These are phyloP conservation scores for Pyxicephalus adspersus DNA, from an alignment of 2,113 vertebrate genomes.

Conservation along the genomic window DNA sequence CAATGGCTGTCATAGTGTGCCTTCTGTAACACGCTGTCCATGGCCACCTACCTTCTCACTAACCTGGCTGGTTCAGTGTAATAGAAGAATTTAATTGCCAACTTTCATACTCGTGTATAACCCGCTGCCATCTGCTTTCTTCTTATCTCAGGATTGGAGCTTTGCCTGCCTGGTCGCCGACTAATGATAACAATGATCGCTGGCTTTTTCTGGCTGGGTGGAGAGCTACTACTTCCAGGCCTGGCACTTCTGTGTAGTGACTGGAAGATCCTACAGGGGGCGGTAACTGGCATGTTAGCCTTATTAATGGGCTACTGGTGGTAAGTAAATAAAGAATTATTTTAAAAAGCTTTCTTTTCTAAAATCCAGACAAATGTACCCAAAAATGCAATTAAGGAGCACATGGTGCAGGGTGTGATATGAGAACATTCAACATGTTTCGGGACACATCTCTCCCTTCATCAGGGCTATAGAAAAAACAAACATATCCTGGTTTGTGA, in stretches of 20 bases:
- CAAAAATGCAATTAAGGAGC: no score
- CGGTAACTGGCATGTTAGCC: constrained; percentile 75
- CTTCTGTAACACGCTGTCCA: no score
- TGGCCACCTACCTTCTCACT: no score
- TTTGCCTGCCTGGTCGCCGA: constrained; percentile 79
- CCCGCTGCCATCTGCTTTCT: neutral
- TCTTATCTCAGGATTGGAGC: constrained; percentile 79
- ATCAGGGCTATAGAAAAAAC: no score
- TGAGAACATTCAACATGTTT: neutral
- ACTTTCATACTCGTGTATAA: no score
- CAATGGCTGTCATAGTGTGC: no score
- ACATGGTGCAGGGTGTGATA: neutral
- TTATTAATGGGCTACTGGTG: constrained; percentile 83
- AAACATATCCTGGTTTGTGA: no score
- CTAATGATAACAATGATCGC: constrained; percentile 80
- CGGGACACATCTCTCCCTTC: no score
- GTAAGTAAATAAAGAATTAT: constrained; percentile 67
- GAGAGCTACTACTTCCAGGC: constrained; percentile 82
- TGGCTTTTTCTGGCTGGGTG: constrained; percentile 78
- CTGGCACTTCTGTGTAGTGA: constrained; percentile 76
- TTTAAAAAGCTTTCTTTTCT: no score
- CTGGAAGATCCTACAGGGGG: constrained; percentile 85
- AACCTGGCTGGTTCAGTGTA: no score
- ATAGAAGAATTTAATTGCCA: no score
- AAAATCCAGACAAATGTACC: no score